Base-by-base conservation (phyloP, 2,888 invertebrate genomes). In the Deroplatys truncata region DNA sequence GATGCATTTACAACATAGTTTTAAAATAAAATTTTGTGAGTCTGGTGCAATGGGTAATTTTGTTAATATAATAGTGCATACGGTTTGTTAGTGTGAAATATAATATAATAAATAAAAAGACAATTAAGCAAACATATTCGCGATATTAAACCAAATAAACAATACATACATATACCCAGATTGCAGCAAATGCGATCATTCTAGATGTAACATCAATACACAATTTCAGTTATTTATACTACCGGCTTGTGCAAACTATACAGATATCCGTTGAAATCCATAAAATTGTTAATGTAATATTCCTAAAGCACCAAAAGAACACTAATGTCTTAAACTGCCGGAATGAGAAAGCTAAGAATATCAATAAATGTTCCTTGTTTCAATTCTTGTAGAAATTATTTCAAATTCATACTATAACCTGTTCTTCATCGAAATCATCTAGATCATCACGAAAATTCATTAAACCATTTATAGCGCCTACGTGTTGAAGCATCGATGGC, bases 401-500 rank as follows among this genome's bases (percentile, higher is more conserved):
- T 85, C 35, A 43, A 85, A 85, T 86, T 87, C 83, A 82, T 87
- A 82, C 29, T 83, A 87, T 87, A 87, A 87, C 87, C 87, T 87
- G 87, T 87, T 83, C 85, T 1, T 85, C 87, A 87, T 87, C 87
- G n/a, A n/a, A 25, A 83, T 85, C 87, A 82, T 87, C 87, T n/a
- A 35, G 82, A 83, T 35, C 16, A 87, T 83, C 87, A 56, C 29
- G 82, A 87, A 35, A 31, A 82, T 29, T 29, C 16, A 29, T 28
- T 29, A 87, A 87, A 83, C 87, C 82, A 35, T 87, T 87, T 83
- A 83, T 83, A 31, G 31, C 25, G 87, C 35, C 35, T 83, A 82
- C 87, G 82, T 31, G 87, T 91, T 94, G 94, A 94, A 96, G 95
- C 93, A 94, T 94, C 91, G 95, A 95, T 86, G 96, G 96, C 92